phyloP scores from a whole-genome alignment of 2,797 vertebrate species.

The Smutsia gigantea region DNA sequence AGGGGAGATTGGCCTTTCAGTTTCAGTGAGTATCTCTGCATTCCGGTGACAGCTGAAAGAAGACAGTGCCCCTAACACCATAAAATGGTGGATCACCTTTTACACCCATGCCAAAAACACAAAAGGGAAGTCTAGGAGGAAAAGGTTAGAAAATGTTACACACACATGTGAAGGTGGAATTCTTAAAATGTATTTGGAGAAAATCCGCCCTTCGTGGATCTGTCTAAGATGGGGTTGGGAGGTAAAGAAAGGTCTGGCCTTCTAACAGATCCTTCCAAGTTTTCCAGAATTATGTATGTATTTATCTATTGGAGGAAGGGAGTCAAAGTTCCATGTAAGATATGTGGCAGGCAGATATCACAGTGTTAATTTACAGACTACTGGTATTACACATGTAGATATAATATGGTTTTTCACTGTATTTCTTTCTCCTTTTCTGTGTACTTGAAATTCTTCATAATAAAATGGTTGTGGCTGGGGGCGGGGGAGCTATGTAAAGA shows the following conservation, averaged over 20 bases:
- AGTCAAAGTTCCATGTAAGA: neutral
- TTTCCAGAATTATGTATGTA: neutral
- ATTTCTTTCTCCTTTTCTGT: neutral
- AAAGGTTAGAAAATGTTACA: neutral
- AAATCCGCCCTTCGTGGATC: neutral
- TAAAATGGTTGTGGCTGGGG: neutral
- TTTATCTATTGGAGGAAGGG: neutral
- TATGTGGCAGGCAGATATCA: neutral
- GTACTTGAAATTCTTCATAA: slow-evolving; percentile 36
- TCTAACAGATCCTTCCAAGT: neutral
- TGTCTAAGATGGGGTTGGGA: neutral
- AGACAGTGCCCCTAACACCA: neutral
- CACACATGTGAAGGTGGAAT: neutral
- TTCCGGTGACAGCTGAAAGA: neutral
- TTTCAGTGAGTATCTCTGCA: neutral
- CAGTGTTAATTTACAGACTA: neutral
- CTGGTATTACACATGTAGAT: neutral
- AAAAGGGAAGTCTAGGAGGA: neutral
- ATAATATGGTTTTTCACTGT: neutral
- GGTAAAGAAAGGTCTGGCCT: neutral
- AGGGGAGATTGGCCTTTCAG: neutral
- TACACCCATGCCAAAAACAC: neutral
- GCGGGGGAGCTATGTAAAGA: neutral
- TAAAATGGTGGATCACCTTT: neutral
- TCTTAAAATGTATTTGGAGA: neutral